Evolutionary conservation across 2,113 vertebrate genomes (phyloP).

Genomic region (Aegithalos caudatus): DNA sequence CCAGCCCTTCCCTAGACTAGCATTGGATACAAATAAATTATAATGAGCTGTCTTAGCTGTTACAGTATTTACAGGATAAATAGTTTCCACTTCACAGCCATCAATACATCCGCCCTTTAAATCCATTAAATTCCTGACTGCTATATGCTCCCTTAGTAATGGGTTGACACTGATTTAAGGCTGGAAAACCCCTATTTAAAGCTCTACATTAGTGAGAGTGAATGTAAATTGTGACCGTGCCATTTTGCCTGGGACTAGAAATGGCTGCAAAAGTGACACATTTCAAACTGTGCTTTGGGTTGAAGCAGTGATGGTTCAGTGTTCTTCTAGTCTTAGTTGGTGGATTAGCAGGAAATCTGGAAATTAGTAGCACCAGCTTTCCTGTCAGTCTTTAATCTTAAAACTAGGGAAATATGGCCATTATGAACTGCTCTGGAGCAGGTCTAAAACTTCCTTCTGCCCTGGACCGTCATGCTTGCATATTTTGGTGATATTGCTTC

Average conservation of each 20-base stretch:
- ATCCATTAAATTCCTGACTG: conserved; percentile 51
- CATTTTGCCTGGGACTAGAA: conserved; percentile 3
- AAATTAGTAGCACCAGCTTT: neutral
- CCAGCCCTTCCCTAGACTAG: neutral
- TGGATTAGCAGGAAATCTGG: neutral
- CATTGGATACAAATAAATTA: conserved; percentile 34
- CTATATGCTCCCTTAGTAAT: neutral
- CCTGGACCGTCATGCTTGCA: neutral
- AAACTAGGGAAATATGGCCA: neutral
- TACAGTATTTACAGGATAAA: conserved; percentile 67
- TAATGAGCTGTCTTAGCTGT: conserved; percentile 43
- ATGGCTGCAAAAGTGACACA: neutral
- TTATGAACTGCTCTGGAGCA: neutral
- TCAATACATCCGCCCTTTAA: conserved; percentile 43
- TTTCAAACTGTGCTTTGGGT: neutral
- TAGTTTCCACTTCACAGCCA: conserved; percentile 60
- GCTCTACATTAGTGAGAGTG: neutral
- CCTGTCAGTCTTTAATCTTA: neutral
- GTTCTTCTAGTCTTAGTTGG: neutral
- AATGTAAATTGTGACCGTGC: conserved; percentile 3
- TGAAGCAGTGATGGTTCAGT: neutral
- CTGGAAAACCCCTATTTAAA: conserved; percentile 1
- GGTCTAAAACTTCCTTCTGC: neutral
- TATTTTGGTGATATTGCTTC: neutral
- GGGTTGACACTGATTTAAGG: conserved; percentile 42